phyloP scores from a whole-genome alignment of 2,113 vertebrate species.

The Equus quagga region DNA sequence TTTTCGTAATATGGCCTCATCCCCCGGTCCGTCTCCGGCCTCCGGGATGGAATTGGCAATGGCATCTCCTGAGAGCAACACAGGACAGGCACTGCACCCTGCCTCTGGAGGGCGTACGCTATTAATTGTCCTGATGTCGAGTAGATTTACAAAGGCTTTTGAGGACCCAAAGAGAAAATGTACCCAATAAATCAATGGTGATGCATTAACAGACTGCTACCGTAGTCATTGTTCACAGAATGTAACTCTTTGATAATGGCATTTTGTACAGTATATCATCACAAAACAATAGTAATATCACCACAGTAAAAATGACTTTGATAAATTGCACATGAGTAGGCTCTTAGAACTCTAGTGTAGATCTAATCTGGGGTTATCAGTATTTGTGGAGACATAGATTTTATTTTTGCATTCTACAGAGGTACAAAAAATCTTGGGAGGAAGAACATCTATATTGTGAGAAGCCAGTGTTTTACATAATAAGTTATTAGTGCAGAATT shows the following conservation, averaged over 20 bases:
- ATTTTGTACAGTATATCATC: constrained; percentile 68
- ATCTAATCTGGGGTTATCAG: constrained; percentile 65
- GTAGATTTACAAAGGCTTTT: constrained; percentile 66
- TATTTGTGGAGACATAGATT: constrained; percentile 28
- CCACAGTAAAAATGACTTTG: constrained; percentile 66
- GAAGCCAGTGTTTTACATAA: not conserved
- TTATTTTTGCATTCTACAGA: constrained; percentile 21
- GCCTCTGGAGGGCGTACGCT: constrained; percentile 50
- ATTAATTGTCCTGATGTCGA: constrained; percentile 62
- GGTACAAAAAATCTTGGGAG: not conserved
- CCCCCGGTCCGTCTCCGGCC: not conserved
- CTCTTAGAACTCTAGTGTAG: constrained; percentile 65
- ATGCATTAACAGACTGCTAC: constrained; percentile 68
- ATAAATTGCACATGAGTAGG: constrained; percentile 42
- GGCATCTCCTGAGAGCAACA: not conserved
- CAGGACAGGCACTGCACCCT: not conserved
- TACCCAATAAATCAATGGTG: constrained; percentile 71
- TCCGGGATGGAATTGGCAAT: not conserved
- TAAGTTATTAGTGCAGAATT: not conserved
- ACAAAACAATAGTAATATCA: constrained; percentile 71
- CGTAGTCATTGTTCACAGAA: constrained; percentile 57
- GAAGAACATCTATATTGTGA: not conserved
- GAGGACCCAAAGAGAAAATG: constrained; percentile 66
- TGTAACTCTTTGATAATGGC: constrained; percentile 72
- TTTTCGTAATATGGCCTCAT: not conserved